Conservation (phyloP, 1,140 invertebrate species). For the Leptinotarsa lineolata region DNA sequence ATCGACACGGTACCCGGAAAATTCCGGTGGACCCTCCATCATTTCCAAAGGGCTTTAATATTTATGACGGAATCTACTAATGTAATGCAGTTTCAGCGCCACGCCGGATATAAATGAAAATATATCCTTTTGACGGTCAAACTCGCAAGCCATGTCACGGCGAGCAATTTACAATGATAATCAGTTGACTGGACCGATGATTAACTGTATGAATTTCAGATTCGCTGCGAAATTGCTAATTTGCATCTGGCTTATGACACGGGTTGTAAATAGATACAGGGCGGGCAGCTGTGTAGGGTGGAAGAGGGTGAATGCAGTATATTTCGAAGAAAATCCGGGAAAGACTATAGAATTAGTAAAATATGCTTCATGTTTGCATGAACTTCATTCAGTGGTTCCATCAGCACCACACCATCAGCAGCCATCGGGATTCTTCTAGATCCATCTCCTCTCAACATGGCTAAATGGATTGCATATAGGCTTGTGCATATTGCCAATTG, state of each 20-base stretch:
- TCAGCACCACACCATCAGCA: no score
- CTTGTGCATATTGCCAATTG: no score
- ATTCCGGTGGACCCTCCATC: conserved; percentile 20
- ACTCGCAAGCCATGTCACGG: conserved; percentile 15
- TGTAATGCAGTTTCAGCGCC: conserved; percentile 20
- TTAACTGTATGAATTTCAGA: conserved; percentile 56
- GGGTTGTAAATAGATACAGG: background rate
- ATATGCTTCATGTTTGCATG: no score
- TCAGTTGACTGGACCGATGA: conserved; percentile 55
- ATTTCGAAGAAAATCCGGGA: no score
- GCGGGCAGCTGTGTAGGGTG: background rate
- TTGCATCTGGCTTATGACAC: conserved; percentile 42
- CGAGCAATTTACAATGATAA: conserved; percentile 54
- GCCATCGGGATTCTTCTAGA: no score
- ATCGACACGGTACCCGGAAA: background rate
- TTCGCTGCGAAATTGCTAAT: conserved; percentile 51
- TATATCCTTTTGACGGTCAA: conserved; percentile 21
- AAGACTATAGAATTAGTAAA: no score
- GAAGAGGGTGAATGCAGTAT: no score
- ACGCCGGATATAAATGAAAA: conserved; percentile 18
- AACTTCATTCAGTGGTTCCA: no score
- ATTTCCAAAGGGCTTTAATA: conserved; percentile 9
- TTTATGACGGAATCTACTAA: conserved; percentile 21
- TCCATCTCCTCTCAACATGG: no score
- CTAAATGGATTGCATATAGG: no score